Base-by-base conservation (phyloP, 2,797 vertebrate genomes). In the Poliocrania exsul region DNA sequence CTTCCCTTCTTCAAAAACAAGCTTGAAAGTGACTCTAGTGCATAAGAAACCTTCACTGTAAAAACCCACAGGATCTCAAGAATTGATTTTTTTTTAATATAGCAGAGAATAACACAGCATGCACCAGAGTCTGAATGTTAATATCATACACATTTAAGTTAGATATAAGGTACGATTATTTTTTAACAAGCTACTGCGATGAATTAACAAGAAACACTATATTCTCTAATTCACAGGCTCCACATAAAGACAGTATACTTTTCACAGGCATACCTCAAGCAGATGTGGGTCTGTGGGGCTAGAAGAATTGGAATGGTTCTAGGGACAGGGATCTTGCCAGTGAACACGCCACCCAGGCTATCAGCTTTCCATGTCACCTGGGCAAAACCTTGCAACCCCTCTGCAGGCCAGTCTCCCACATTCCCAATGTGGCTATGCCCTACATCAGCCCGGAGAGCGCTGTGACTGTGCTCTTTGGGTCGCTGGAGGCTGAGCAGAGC, bases 1-100 rank as follows among this genome's bases (percentile, higher is more conserved):
- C 61, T 82, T 94, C 35, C 23, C 35, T 81, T 82, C 72, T 94
- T 95, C n/a, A 82, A 91, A 95, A 92, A 74, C 61, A 81, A 93
- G 73, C 85, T 83, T 18, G 3, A 69, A 89, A 85, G 51, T 42
- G 11, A 89, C 31, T 82, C 42, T 51, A 64, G 40, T 44, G 66
- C 47, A 33, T 56, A 86, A 92, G 54, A 95, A 95, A 86, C 47
- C 46, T 88, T 91, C 65, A 54, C 21, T 79, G 51, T 25, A 93
- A 93, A 95, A 90, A 13, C 54, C 44, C 72, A 71, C 79, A 95
- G 75, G 72, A 85, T 81, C 50, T 83, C 70, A 38, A 81, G 65
- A 78, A 69, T n/a, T 24, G 15, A 18, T n/a, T n/a, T 38, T 64
- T 81, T n/a, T 65, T 46, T 46, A 85, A 81, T 85, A 57, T 56